phyloP scores from a whole-genome alignment of 2,888 invertebrate genomes.

The Pteria penguin region DNA sequence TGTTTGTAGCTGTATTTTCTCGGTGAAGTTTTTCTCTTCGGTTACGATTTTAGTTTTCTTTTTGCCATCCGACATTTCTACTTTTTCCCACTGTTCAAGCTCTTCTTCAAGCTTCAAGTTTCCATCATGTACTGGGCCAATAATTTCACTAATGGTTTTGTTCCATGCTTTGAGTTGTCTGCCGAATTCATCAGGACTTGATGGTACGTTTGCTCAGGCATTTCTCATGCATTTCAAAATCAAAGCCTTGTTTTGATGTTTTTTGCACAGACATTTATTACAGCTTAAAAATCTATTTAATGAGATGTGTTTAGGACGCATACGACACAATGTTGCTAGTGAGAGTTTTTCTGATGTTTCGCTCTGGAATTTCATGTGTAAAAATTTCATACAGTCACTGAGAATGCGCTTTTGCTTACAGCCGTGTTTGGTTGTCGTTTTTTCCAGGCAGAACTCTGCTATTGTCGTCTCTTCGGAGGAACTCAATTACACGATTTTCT shows the following conservation, averaged over 20 bases:
- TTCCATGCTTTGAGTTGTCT: too few species aligned
- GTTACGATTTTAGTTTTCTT: slow-evolving; percentile 35
- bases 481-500: background rate
- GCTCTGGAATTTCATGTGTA: slow-evolving; percentile 5
- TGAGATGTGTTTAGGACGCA: slow-evolving; percentile 8
- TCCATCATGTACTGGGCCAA: slow-evolving; percentile 15
- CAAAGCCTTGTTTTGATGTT: slow-evolving; percentile 36
- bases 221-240: slow-evolving; percentile 10
- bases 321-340: slow-evolving; percentile 27
- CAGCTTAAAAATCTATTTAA: slow-evolving; percentile 1
- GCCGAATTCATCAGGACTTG: slow-evolving; percentile 32
- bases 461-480: slow-evolving; percentile 28
- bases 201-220: background rate
- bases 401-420: slow-evolving; percentile 20
- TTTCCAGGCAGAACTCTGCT: slow-evolving; percentile 31
- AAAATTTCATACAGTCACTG: slow-evolving; percentile 18
- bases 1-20: too few species aligned
- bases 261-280: slow-evolving; percentile 33
- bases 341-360: slow-evolving; percentile 11
- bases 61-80: slow-evolving; percentile 23
- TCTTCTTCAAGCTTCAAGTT: too few species aligned
- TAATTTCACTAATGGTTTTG: too few species aligned
- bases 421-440: slow-evolving; percentile 7
- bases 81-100: slow-evolving; percentile 36
- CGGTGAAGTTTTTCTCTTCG: too few species aligned